Base-by-base conservation (phyloP, 2,888 invertebrate species). In the Phlogophora meticulosa region DNA sequence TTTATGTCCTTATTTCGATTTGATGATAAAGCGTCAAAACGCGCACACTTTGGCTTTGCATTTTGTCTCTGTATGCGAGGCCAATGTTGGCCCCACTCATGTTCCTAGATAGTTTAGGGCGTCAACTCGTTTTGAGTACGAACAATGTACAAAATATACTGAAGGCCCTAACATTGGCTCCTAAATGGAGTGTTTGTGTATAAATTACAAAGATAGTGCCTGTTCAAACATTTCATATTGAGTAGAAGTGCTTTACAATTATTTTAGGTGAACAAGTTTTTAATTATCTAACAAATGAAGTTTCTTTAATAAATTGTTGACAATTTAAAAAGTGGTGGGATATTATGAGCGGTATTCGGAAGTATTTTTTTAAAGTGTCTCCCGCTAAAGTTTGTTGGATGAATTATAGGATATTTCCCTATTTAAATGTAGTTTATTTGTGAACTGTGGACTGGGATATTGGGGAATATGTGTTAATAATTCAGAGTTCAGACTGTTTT, bases 221-320 rank as follows among this genome's bases (percentile, higher is more conserved):
- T 82, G 68, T 82, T 72, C 34, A 65, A 82, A 82, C 76, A 81
- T 79, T 82, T 79, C 82, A 82, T 84, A 84, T 65, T 84, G 68
- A 59, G 61, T 82, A 79, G 80, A 68, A 78, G 62, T 76, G 77
- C 73, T 82, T 82, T 72, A 70, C 58, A 72, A 64, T 75, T n/a
- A n/a, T n/a, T 65, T 72, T 72, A 78, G 71, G 57, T 81, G 64
- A 79, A 79, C 76, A 62, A 56, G 53, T 60, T 79, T 69, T 57
- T 48, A 62, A 67, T 66, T 64, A 57, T 60, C 56, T 66, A 40
- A 55, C 48, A 76, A 63, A 62, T 43, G 24, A 62, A 72, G 42
- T 58, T 70, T 71, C 58, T 63, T 71, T 28, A 76, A 32, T 64
- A 63, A 59, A 65, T 74, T 78, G 72, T 81, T 72, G 79, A 72